A percentile compares a stretch with the other conserved stretches of the same genome.
phyloP scores from a whole-genome alignment of 1,140 invertebrate species.

The Panagrolaimus sp. region DNA sequence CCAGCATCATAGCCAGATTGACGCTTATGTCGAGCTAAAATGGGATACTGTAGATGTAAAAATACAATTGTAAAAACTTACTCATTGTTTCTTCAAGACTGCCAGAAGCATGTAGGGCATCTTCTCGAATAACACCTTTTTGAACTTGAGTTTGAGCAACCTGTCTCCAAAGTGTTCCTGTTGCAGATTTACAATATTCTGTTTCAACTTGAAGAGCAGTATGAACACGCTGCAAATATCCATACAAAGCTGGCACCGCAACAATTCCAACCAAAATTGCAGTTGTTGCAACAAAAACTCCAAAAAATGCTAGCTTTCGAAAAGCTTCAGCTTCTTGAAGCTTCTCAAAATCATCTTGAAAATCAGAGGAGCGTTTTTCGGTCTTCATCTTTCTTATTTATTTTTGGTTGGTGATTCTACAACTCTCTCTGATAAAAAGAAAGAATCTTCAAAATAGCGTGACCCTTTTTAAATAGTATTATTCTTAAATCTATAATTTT shows the following conservation, averaged over 20 bases:
- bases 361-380: not conserved
- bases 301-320: conserved; percentile 28
- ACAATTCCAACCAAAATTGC: conserved; percentile 33
- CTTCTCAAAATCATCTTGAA: conserved; percentile 23
- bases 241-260: conserved; percentile 31
- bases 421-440: too few species aligned
- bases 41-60: not conserved
- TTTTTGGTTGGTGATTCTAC: too few species aligned
- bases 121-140: conserved; percentile 21
- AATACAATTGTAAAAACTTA: not conserved
- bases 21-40: conserved; percentile 26
- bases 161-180: conserved; percentile 33
- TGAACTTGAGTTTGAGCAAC: conserved; percentile 29
- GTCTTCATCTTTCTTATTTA: not conserved
- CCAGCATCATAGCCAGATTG: conserved; percentile 29
- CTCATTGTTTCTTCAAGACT: conserved; percentile 24
- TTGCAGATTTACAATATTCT: conserved; percentile 38
- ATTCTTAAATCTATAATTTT: too few species aligned
- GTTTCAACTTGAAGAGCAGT: conserved; percentile 31
- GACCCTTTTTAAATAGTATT: too few species aligned
- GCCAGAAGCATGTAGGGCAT: conserved; percentile 4
- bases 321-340: conserved; percentile 29
- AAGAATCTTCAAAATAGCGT: too few species aligned
- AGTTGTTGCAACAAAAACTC: conserved; percentile 27
- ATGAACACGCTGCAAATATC: conserved; percentile 37